These are phyloP conservation scores for Bedellia somnulentella DNA, from an alignment of 2,888 invertebrate species.

Conservation along the genomic window DNA sequence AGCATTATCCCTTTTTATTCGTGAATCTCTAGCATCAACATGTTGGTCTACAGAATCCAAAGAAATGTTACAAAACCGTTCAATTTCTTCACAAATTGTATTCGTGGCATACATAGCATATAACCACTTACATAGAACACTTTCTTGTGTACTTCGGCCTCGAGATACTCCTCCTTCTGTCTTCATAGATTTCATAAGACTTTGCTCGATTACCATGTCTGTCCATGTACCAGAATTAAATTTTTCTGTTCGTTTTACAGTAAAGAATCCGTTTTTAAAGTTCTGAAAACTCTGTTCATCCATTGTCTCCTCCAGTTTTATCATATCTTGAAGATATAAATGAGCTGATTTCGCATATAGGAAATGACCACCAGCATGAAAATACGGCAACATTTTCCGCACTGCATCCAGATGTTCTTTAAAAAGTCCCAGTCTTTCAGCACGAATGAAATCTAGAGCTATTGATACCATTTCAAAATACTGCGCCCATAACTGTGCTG, in stretches of 20 bases:
- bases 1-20: slow-evolving; percentile 10
- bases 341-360: slow-evolving; percentile 15
- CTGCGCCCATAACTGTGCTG: slow-evolving; percentile 6
- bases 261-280: slow-evolving; percentile 14
- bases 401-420: slow-evolving; percentile 15
- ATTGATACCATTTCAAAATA: slow-evolving; percentile 16
- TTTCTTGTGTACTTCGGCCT: slow-evolving; percentile 10
- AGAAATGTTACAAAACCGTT: slow-evolving; percentile 7
- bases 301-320: slow-evolving; percentile 11
- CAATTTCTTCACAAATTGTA: slow-evolving; percentile 17
- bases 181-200: slow-evolving; percentile 15
- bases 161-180: slow-evolving; percentile 12
- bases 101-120: no score
- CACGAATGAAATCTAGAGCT: slow-evolving; percentile 17
- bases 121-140: slow-evolving; percentile 17
- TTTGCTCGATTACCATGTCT: no score
- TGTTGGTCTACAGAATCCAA: slow-evolving; percentile 11
- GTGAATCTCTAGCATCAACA: slow-evolving; percentile 14
- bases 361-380: slow-evolving; percentile 19
- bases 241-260: slow-evolving; percentile 14
- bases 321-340: slow-evolving; percentile 13
- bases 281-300: slow-evolving; percentile 11
- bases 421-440: slow-evolving; percentile 18
- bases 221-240: slow-evolving; percentile 15
- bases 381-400: slow-evolving; percentile 18